These are phyloP conservation scores for Eretmochelys imbricata DNA, from an alignment of 2,113 vertebrate genomes.

Conservation along the genomic window DNA sequence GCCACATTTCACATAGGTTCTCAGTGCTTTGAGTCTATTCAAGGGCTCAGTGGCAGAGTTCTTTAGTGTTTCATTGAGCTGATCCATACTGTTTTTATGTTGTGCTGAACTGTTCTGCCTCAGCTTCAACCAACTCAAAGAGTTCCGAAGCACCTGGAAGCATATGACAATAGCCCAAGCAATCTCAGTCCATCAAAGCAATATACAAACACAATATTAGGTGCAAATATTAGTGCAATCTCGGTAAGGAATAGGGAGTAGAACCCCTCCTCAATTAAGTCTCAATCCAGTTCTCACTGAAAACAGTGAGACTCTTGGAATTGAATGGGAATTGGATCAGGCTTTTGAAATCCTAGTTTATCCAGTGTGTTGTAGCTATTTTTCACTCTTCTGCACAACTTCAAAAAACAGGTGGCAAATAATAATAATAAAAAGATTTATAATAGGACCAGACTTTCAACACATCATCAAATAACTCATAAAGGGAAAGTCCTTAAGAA, in stretches of 20 bases:
- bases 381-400: neutral
- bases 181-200: neutral
- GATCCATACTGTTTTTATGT: neutral
- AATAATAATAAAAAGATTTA: neutral
- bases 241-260: neutral
- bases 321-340: neutral
- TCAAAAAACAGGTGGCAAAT: neutral
- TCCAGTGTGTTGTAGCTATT: neutral
- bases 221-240: rapidly evolving
- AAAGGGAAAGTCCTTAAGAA: neutral
- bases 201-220: neutral
- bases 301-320: neutral
- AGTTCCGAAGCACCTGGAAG: neutral
- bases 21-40: neutral
- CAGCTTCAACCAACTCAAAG: neutral
- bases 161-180: neutral
- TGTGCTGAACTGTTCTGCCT: neutral
- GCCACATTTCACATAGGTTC: neutral
- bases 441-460: neutral
- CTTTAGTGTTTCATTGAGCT: neutral
- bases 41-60: neutral
- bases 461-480: neutral
- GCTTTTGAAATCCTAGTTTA: neutral
- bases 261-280: neutral
- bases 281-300: neutral